These are phyloP conservation scores for Chelonoidis abingdonii DNA, from an alignment of 2,113 vertebrate species.

Conservation along the genomic window DNA sequence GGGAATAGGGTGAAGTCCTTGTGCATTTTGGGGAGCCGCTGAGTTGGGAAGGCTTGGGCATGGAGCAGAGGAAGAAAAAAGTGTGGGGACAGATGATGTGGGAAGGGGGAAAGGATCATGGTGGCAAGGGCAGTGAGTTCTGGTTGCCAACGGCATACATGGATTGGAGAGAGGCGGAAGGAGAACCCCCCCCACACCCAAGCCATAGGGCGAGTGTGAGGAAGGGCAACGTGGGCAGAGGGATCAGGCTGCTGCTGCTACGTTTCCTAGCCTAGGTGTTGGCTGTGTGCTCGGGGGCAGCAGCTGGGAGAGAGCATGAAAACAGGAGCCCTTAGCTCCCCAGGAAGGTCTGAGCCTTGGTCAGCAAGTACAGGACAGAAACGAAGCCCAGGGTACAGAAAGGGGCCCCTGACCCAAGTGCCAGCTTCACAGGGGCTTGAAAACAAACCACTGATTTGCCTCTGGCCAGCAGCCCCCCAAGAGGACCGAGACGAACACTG, in stretches of 20 bases:
- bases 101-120: not conserved
- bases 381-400: not conserved
- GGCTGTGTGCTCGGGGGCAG: not conserved
- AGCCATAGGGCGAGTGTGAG: not conserved
- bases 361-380: not conserved
- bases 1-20: not conserved
- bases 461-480: no score
- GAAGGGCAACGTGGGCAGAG: not conserved
- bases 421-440: not conserved
- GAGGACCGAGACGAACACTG: not conserved
- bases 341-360: not conserved
- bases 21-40: not conserved
- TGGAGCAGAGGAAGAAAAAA: no score
- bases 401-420: not conserved
- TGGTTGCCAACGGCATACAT: not conserved
- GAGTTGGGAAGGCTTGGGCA: not conserved
- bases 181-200: not conserved
- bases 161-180: not conserved
- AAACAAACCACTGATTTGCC: not conserved
- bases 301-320: not conserved
- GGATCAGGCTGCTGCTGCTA: not conserved
- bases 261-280: not conserved
- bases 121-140: no score
- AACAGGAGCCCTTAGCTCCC: not conserved
- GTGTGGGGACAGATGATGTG: not conserved